phyloP scores from a whole-genome alignment of 2,888 invertebrate species.

The Serripes groenlandicus region DNA sequence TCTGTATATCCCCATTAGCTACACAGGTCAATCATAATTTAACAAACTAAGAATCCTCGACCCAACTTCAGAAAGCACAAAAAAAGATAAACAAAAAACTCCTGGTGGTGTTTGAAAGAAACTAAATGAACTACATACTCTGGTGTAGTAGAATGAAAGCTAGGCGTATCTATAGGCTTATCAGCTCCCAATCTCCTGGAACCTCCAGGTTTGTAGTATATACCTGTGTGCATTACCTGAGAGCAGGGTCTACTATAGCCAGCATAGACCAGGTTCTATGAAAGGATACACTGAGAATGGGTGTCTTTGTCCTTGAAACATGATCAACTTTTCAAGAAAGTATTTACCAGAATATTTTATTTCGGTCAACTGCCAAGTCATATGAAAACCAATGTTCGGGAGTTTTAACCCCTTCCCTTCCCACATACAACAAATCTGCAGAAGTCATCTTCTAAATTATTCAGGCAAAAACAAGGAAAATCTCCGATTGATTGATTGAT shows the following conservation, averaged over 20 bases:
- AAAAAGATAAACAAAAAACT: neutral
- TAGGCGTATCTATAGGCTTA: slow-evolving; percentile 19
- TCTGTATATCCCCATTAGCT: slow-evolving; percentile 69
- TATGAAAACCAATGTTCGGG: no score
- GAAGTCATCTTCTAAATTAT: no score
- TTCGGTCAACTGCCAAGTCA: no score
- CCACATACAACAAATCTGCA: no score
- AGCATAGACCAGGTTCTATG: neutral
- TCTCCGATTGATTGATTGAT: no score
- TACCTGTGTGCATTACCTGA: neutral
- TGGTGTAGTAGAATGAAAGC: slow-evolving; percentile 14
- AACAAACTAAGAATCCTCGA: neutral
- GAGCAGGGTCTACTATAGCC: neutral
- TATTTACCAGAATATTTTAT: no score
- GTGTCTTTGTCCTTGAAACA: no score
- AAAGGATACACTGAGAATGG: neutral
- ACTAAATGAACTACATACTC: slow-evolving; percentile 25
- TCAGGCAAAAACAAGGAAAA: no score
- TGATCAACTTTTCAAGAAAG: no score
- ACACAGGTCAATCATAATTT: neutral
- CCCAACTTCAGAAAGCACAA: slow-evolving; percentile 11
- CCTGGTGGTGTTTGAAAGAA: neutral
- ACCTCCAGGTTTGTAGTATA: slow-evolving; percentile 2
- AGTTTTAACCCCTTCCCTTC: no score
- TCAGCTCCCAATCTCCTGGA: slow-evolving; percentile 18